Conservation (phyloP, 2,113 vertebrate genomes). For the Paracanthobrama guichenoti region DNA sequence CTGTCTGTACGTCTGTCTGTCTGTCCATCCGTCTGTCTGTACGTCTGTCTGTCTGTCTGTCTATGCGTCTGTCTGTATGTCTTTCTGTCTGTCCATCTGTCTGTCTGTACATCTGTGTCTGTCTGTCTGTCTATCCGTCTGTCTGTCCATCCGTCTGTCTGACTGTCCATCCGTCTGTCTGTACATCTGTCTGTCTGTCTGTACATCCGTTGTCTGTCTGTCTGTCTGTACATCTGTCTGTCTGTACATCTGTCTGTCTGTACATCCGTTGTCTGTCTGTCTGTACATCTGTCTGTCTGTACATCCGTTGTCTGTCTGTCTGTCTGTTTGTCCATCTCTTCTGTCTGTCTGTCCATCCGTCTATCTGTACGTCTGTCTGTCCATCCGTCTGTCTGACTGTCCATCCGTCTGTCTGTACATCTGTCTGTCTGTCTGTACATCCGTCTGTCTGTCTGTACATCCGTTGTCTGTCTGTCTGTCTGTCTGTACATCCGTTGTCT, state of each 20-base stretch:
- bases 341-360: conserved; percentile 32
- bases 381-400: conserved; percentile 39
- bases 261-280: neutral
- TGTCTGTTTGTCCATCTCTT: conserved; percentile 46
- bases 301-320: conserved; percentile 35
- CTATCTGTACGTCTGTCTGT: conserved; percentile 43
- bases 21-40: conserved; percentile 42
- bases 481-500: conserved; percentile 57
- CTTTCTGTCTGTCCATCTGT: conserved; percentile 42
- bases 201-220: conserved; percentile 4
- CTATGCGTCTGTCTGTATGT: conserved; percentile 40
- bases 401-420: conserved; percentile 40
- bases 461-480: neutral
- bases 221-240: conserved; percentile 37
- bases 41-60: conserved; percentile 41
- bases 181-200: neutral
- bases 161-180: conserved; percentile 40
- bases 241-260: conserved; percentile 39
- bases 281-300: conserved; percentile 44
- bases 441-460: conserved; percentile 38
- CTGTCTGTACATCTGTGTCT: conserved; percentile 49
- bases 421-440: neutral
- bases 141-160: conserved; percentile 40
- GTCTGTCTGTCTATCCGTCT: conserved; percentile 43
- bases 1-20: conserved; percentile 41